Evolutionary conservation across 1,140 invertebrate genomes (phyloP).

Genomic region (Drosophila virilis): DNA sequence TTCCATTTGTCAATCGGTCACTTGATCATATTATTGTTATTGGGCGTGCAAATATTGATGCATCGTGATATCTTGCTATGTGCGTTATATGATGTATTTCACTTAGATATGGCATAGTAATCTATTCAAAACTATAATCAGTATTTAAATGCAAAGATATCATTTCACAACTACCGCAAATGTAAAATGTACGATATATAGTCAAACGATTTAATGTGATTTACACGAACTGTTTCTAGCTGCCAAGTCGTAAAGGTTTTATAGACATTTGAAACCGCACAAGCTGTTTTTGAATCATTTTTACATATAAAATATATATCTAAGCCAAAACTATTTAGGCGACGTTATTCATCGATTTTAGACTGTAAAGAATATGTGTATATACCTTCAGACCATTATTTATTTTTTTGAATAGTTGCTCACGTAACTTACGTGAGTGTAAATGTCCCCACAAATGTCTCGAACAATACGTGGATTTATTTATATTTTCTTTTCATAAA

Average conservation of each 20-base stretch:
- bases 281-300: too few species aligned
- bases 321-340: too few species aligned
- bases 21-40: conserved; percentile 45
- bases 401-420: neutral
- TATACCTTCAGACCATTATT: neutral
- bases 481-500: neutral
- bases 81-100: conserved; percentile 2
- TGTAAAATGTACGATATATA: neutral
- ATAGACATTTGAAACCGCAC: neutral
- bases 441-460: neutral
- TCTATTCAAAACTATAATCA: neutral
- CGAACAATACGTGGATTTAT: neutral
- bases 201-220: conserved; percentile 1
- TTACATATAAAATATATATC: too few species aligned
- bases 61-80: conserved; percentile 34
- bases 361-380: too few species aligned
- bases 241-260: conserved; percentile 14
- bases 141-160: too few species aligned
- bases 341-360: too few species aligned
- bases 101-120: conserved; percentile 5
- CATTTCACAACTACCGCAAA: conserved; percentile 10
- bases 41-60: conserved; percentile 62
- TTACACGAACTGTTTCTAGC: neutral
- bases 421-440: neutral
- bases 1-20: conserved; percentile 64